Conservation (phyloP, 2,888 invertebrate genomes). For the Cremastobaeus sp. region DNA sequence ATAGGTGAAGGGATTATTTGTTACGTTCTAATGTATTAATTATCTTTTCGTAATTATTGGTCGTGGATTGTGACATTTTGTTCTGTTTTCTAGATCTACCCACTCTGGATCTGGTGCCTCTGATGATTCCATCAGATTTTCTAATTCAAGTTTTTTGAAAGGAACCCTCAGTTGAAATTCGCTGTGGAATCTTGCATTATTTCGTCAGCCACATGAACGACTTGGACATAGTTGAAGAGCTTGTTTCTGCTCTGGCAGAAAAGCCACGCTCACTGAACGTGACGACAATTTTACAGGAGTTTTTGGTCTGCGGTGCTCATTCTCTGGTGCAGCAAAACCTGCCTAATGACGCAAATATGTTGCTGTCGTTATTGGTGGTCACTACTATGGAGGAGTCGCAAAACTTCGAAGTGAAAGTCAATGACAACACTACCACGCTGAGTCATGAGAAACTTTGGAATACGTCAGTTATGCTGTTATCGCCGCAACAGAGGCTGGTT, state of each 20-base stretch:
- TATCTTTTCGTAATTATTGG: background rate
- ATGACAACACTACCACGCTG: conserved; percentile 82
- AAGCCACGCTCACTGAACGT: conserved; percentile 83
- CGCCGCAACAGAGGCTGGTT: conserved; percentile 90
- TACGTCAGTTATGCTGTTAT: conserved; percentile 89
- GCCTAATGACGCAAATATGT: conserved; percentile 84
- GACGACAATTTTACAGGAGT: conserved; percentile 87
- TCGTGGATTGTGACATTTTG: too few relatives aligned
- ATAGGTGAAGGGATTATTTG: conserved; percentile 62
- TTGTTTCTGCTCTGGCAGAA: conserved; percentile 82
- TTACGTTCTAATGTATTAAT: conserved; percentile 72
- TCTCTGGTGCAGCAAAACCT: conserved; percentile 85
- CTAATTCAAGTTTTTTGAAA: conserved; percentile 85
- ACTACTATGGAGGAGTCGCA: conserved; percentile 82
- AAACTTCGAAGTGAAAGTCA: conserved; percentile 83
- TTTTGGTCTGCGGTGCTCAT: conserved; percentile 86
- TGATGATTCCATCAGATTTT: conserved; percentile 83
- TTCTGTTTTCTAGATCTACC: conserved; percentile 81
- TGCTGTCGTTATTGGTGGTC: conserved; percentile 86
- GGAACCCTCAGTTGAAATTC: conserved; percentile 84
- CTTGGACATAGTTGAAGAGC: conserved; percentile 85
- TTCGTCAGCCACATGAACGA: conserved; percentile 88
- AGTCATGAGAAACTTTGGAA: conserved; percentile 89
- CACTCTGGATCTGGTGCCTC: conserved; percentile 85
- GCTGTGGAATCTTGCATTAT: conserved; percentile 89